Base-by-base conservation (phyloP, 2,113 vertebrate species). In the Synodontis membranacea region DNA sequence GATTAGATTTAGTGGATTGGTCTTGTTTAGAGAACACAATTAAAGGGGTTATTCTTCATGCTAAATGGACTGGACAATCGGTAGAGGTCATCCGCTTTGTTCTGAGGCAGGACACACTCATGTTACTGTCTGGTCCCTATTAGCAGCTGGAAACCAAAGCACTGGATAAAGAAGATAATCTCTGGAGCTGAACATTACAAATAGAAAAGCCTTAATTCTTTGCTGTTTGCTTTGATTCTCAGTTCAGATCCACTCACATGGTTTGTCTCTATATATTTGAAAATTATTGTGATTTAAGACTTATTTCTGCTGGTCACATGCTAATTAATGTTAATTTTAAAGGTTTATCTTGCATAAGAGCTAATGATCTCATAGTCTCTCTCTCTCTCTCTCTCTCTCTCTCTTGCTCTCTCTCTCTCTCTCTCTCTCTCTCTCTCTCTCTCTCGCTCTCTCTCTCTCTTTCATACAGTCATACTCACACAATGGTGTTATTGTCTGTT, bases 161-260 rank as follows among this genome's bases (percentile, higher is more conserved):
- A 92, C 91, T 91, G 90, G 88, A 94, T 91, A 91, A 86, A 90
- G 89, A 83, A 92, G 91, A 94, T 94, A 93, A 92, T 93, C 92
- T 91, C 90, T 87, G 90, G 93, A 94, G 92, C 88, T 87, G 46
- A 89, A 88, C 85, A 92, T 91, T 84, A 88, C 87, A 91, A 92
- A 90, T 90, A 83, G 92, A 93, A 91, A 93, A 23, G 81, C 50
- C 4, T 58, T 28, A 39, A 39, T 58, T 58, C 21, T 25, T 25
- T 2, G 10, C 5, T 39, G 31, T 39, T 54, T 80, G 50, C 76
- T 37, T 80, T 80, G 31, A 80, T 80, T 54, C 50, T 80, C 28
- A 4, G n/a, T 78, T 78, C 48, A 37, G 50, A 54, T 79, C 10
- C 19, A 80, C 76, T 54, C 11, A 54, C 34, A 56, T 56, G 31